Base-by-base conservation (phyloP, 2,888 invertebrate genomes). In the Xanthorhoe designata region DNA sequence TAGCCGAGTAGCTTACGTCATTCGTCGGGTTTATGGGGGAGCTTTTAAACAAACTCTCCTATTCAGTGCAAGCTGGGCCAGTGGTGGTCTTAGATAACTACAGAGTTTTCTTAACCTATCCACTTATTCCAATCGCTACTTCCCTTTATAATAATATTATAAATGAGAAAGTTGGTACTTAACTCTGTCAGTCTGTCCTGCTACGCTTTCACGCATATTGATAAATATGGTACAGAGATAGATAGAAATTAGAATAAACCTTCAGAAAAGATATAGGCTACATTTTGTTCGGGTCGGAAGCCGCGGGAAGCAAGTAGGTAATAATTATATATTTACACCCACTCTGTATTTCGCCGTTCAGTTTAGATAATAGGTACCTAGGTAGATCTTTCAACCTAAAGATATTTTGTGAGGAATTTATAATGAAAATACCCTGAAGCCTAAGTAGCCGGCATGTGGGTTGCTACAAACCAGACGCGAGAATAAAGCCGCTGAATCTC, bases 1-100 rank as follows among this genome's bases (percentile, higher is more conserved):
- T 90, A 86, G 83, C 82, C 73, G 76, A 80, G 73, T 71, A 77
- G 81, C 81, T 88, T 87, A 80, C 87, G 87, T 89, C 88, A 89
- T 81, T 80, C 81, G 75, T 82, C 77, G 78, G 76, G 54, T 75
- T 76, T 72, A 73, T 75, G 67, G 70, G 70, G 61, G 73, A 61
- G 63, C 71, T 73, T 57, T 72, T 68, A 71, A 73, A 79, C 76
- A 72, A 68, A 45, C 47, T 24, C 42, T 32, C 45, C 17, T 64
- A 64, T 57, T 50, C 49, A 68, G 49, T 56, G 4, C 45, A 51
- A 42, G 42, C 45, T 54, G 19, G 18, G 19, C 17, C 18, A 24
- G 51, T 18, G 50, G 42, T 56, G 38, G 50, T 61, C 10, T 24
- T 7, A n/a, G n/a, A n/a, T n/a, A 24, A 24, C 24, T 24, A 24